Base-by-base conservation (phyloP, 2,113 vertebrate species). In the Podarcis cretensis region DNA sequence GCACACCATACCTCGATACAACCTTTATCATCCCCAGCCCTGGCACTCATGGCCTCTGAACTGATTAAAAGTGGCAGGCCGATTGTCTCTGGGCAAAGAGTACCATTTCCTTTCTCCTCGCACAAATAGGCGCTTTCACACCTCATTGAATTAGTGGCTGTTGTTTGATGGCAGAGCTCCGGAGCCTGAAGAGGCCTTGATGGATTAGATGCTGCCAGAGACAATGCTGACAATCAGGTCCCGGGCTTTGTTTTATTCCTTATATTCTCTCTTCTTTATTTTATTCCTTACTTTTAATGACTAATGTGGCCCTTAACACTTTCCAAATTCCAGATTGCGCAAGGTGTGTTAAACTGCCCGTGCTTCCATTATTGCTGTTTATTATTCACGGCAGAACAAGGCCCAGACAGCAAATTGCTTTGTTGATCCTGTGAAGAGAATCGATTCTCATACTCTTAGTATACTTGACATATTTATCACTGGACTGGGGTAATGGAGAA, bases 401-500 rank as follows among this genome's bases (percentile, higher is more conserved):
- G 84, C 82, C 84, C 32, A 93, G 92, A 94, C 93, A 93, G 90
- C 93, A 93, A 94, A 95, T 95, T 93, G 92, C 94, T 93, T 90
- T 94, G 92, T 88, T 93, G 94, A 91, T 94, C 89, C 92, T 92
- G 90, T 68, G 92, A 92, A 91, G 90, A 90, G 91, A 92, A 96
- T 93, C 66, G 90, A 95, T 95, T 91, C 94, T 89, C 6, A 82
- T 87, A n/a, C 25, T 91, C 92, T 90, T 85, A 59, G 88, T n/a
- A 85, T 63, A 23, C 54, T 87, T 90, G 93, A 91, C 89, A 68
- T 66, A 90, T 93, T 94, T 92, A 91, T 93, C 0, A 3, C 86
- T 12, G 75, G n/a, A 65, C 0, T 0, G 43, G 75, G 2, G 0
- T 0, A 0, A 9, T 69, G 32, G 86, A 81, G 35, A 76, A 80